Conservation (phyloP, 2,888 invertebrate species). For the Cheilosia vulpina region DNA sequence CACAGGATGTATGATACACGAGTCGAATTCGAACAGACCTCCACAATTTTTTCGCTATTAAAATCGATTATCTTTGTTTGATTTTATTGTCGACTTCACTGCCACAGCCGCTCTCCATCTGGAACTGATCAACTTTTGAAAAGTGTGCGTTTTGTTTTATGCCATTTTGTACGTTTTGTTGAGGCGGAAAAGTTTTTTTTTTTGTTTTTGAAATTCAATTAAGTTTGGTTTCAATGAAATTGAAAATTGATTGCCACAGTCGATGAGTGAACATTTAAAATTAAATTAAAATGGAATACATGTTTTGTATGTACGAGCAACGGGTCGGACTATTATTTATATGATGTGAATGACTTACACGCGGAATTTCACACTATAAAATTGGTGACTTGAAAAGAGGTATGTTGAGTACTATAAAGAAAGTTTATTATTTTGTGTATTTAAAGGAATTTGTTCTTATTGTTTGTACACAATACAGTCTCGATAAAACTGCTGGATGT, state of each 20-base stretch:
- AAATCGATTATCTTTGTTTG: conserved; percentile 59
- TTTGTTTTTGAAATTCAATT: conserved; percentile 49
- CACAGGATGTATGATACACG: conserved; percentile 27
- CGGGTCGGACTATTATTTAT: background rate
- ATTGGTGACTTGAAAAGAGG: no score
- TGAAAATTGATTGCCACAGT: conserved; percentile 60
- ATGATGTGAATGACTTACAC: background rate
- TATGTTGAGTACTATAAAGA: no score
- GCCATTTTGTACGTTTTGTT: conserved; percentile 20
- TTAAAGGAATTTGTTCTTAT: no score
- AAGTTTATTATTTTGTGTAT: no score
- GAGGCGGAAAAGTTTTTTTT: conserved; percentile 29
- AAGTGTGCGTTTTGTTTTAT: conserved; percentile 32
- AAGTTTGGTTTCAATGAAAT: conserved; percentile 50
- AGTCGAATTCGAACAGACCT: conserved; percentile 4
- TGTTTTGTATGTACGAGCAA: background rate
- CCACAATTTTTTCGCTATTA: conserved; percentile 37
- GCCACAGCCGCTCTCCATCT: conserved; percentile 28
- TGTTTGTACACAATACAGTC: no score
- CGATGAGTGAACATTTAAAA: conserved; percentile 44
- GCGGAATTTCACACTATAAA: background rate
- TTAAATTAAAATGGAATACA: conserved; percentile 47
- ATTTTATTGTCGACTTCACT: conserved; percentile 42
- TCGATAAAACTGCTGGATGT: no score
- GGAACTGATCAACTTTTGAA: conserved; percentile 46